These are phyloP conservation scores for Coregonus ussuriensis DNA, from an alignment of 2,797 vertebrate genomes.

Conservation along the genomic window DNA sequence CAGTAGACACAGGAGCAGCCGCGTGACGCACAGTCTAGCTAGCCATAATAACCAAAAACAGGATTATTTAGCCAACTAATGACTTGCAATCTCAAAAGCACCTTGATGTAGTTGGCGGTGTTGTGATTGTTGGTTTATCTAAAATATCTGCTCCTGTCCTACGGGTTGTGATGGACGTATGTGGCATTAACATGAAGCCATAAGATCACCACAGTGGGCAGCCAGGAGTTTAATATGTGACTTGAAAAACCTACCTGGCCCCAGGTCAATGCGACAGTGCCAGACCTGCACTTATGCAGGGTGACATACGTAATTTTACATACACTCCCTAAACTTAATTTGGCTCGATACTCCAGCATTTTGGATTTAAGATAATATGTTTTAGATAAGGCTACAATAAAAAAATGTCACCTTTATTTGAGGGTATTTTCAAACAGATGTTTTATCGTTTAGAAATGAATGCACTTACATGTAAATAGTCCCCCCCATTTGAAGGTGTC, in stretches of 20 bases:
- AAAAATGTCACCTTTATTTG: too few species aligned
- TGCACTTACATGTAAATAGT: too few species aligned
- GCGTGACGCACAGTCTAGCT: background rate
- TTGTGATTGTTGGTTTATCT: background rate
- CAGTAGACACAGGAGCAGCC: conserved; percentile 9
- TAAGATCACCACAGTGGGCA: background rate
- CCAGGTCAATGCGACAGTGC: conserved; percentile 11
- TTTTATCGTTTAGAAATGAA: too few species aligned
- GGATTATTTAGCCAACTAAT: background rate
- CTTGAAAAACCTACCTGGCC: conserved; percentile 14
- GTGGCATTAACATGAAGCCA: background rate
- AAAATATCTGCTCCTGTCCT: background rate
- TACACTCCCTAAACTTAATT: conserved; percentile 61
- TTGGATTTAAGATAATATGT: too few species aligned
- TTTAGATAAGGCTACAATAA: too few species aligned
- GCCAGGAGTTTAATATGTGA: background rate
- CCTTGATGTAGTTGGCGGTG: background rate
- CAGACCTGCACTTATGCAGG: conserved; percentile 58
- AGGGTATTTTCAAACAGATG: too few species aligned
- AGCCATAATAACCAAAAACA: background rate
- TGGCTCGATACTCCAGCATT: background rate
- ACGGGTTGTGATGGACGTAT: background rate
- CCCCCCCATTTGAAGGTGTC: too few species aligned
- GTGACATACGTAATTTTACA: conserved; percentile 62
- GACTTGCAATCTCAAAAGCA: background rate